A percentile compares a stretch with the other conserved stretches of the same genome.
Evolutionary conservation across 2,113 vertebrate genomes (phyloP).

Genomic region (Neodon shergylaensis): DNA sequence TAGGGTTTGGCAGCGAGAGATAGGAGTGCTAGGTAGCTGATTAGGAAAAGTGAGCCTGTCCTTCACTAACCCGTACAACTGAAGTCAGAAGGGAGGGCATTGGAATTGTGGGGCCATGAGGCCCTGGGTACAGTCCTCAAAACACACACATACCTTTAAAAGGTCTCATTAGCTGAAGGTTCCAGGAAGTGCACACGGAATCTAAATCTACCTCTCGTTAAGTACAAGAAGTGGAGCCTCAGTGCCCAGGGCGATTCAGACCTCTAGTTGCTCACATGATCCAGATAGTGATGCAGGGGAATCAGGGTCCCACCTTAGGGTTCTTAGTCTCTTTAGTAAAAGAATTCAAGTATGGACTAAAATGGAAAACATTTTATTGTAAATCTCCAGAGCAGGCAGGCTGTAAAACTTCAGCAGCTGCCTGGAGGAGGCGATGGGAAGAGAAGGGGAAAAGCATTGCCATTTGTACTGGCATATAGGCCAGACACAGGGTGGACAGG

Average conservation of each 20-base stretch:
- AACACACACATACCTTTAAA: neutral
- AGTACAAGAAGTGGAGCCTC: neutral
- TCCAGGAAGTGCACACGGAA: neutral
- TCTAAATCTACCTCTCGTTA: slow-evolving; percentile 11
- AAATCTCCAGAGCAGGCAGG: neutral
- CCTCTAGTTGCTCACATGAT: neutral
- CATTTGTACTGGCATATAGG: neutral
- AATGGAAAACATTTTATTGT: neutral
- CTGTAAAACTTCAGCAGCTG: neutral
- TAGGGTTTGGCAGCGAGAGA: neutral
- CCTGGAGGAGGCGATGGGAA: neutral
- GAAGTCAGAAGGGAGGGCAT: neutral
- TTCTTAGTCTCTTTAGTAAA: neutral
- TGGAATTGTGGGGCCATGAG: neutral
- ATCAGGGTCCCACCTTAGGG: neutral
- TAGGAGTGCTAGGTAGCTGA: neutral
- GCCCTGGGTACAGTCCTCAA: neutral
- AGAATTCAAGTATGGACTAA: neutral
- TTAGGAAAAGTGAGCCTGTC: neutral
- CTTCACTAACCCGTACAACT: neutral
- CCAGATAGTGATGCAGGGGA: neutral
- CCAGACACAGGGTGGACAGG: neutral
- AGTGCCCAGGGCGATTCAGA: neutral
- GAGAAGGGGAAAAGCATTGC: neutral
- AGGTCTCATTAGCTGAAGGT: neutral